phyloP scores from a whole-genome alignment of 2,113 vertebrate species.

The Calidris pygmaea region DNA sequence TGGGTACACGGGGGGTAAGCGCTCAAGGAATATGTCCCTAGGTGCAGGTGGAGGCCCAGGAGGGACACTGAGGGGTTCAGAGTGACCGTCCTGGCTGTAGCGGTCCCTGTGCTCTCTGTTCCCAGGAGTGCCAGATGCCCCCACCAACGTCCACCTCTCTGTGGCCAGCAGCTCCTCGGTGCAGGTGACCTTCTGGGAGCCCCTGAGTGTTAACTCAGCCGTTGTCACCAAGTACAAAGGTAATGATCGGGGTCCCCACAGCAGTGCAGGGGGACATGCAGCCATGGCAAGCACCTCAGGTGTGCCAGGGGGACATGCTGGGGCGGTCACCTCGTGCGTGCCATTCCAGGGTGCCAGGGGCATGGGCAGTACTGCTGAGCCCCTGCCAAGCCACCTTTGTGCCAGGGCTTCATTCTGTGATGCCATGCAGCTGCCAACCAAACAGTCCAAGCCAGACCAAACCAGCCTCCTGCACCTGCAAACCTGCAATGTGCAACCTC shows the following conservation, averaged over 20 bases:
- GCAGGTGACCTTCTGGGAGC: conserved; percentile 86
- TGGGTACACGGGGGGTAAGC: accelerated
- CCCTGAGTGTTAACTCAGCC: conserved; percentile 83
- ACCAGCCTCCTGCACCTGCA: not conserved
- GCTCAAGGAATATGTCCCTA: accelerated
- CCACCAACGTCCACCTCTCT: conserved; percentile 77
- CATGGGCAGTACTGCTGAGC: not conserved
- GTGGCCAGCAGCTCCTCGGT: conserved; percentile 85
- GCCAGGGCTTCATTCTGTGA: not conserved
- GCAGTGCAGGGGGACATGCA: too few relatives aligned
- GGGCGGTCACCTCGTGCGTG: accelerated
- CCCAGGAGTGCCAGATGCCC: conserved; percentile 83
- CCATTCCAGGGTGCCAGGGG: accelerated
- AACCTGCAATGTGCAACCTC: too few relatives aligned
- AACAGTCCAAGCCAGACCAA: not conserved
- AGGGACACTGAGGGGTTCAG: not conserved
- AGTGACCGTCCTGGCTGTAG: accelerated
- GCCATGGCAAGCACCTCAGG: not conserved
- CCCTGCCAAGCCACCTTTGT: not conserved
- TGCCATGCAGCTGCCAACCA: not conserved
- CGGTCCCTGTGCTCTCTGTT: not conserved
- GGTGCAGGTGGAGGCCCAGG: accelerated
- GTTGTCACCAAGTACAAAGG: conserved; percentile 92
- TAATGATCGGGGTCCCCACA: not conserved
- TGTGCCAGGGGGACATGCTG: not conserved